These are phyloP conservation scores for Drosophila neonasuta DNA, from an alignment of 2,888 invertebrate genomes.

Conservation along the genomic window DNA sequence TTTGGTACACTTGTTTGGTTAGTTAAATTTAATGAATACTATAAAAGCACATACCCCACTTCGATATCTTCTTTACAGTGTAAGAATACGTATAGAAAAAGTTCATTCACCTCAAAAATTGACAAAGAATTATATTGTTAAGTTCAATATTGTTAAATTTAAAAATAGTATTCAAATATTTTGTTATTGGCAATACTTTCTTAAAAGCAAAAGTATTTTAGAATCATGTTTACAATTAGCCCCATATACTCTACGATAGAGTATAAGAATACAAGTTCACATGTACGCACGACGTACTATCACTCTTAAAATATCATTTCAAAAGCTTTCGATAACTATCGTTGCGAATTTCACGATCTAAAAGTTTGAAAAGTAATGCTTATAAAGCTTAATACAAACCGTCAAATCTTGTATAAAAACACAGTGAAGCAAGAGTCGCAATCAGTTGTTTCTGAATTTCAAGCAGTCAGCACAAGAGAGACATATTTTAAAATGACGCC, in stretches of 20 bases:
- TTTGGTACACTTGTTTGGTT: no score
- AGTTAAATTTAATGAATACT: no score
- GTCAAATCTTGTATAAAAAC: slow-evolving; percentile 17
- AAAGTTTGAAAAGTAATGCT: not conserved
- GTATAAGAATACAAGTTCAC: not conserved
- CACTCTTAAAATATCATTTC: slow-evolving; percentile 28
- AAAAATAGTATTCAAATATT: no score
- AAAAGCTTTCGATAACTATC: slow-evolving; percentile 7
- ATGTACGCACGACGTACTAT: not conserved
- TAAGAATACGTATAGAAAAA: no score
- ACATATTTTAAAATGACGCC: slow-evolving; percentile 15
- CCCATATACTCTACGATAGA: not conserved
- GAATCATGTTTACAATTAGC: no score
- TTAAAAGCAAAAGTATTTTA: no score
- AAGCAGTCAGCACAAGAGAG: not conserved
- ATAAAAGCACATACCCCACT: no score
- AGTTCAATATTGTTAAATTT: no score
- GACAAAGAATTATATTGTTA: no score
- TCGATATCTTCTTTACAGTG: no score
- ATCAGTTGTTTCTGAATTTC: slow-evolving; percentile 16
- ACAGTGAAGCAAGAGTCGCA: not conserved
- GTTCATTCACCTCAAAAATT: no score
- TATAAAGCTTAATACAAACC: slow-evolving; percentile 10
- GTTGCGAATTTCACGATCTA: not conserved
- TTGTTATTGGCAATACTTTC: no score